Evolutionary conservation across 2,797 vertebrate genomes (phyloP), one percentile per base, ranked within the genome.

Genomic region (Lindbergichthys nudifrons): DNA sequence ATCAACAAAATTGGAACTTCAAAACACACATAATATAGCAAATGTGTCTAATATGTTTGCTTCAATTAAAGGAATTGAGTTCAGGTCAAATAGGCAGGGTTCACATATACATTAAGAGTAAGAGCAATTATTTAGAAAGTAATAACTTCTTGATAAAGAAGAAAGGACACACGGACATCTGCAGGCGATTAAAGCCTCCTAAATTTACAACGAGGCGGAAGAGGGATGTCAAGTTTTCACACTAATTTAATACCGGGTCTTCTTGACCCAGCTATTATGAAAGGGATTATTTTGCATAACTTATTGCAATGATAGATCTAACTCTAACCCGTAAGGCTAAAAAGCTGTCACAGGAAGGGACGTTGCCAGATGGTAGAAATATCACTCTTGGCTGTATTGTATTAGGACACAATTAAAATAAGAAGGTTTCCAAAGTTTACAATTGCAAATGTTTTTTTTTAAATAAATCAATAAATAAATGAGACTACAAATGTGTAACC

Each of bases 111-210:
- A 79, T 88, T 79, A 73, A 85, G 85, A 86, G 82, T 62, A 82
- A 92, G 80, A 90, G 86, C 87, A 89, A 91, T 93, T 90, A 93
- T 93, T 93, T 93, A 91, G 82, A 92, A 92, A 93, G 90, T 83
- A 88, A 93, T 93, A 93, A 92, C 75, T 80, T 76, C 64, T 74
- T 72, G 79, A 93, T 93, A 90, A 92, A 92, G 83, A 90, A 83
- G 71, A 92, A 88, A 84, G 70, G 70, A 88, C 80, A 80, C 71
- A 39, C 58, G 65, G 65, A 91, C 93, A 94, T 94, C 92, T 94
- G 93, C 73, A 79, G 71, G 48, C 51, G 61, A 90, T 95, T 94
- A 93, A 85, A 93, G 81, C 63, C 80, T 81, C 74, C 67, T 85
- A 91, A 87, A 92, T 93, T 90, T 89, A 91, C 82, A 82, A 91